A percentile compares a stretch with the other conserved stretches of the same genome.
Evolutionary conservation across 2,797 vertebrate species (phyloP).

Genomic region (Mormyrus hasselquistii): DNA sequence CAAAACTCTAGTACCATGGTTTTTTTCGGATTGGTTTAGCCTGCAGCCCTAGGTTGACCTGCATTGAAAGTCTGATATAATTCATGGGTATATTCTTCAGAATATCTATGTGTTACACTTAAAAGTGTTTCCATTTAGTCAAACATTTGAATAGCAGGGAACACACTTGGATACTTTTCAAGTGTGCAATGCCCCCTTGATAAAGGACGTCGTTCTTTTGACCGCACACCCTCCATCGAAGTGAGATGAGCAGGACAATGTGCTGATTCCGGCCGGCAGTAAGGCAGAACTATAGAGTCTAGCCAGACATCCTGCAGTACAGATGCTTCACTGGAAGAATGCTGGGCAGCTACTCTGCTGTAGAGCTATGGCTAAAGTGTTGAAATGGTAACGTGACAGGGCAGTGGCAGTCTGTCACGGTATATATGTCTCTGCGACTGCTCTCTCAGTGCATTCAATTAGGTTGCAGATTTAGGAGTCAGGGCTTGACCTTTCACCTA

Average conservation of each 20-base stretch:
- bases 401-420: neutral
- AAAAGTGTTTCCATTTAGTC: conserved; percentile 7
- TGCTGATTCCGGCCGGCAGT: neutral
- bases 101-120: conserved; percentile 10
- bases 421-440: neutral
- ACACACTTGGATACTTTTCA: neutral
- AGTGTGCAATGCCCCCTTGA: conserved; percentile 17
- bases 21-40: neutral
- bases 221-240: neutral
- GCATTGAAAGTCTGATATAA: neutral
- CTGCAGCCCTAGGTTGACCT: neutral
- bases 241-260: conserved; percentile 3
- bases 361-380: neutral
- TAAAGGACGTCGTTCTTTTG: conserved; percentile 47
- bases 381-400: neutral
- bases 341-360: neutral
- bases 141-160: conserved; percentile 14
- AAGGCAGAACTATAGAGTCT: neutral
- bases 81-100: neutral
- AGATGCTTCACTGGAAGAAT: neutral
- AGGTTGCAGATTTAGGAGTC: neutral
- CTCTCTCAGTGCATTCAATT: neutral
- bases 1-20: neutral
- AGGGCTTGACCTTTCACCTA: neutral
- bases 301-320: neutral